Base-by-base conservation (phyloP, 2,888 invertebrate genomes). In the Campoletis raptor region DNA sequence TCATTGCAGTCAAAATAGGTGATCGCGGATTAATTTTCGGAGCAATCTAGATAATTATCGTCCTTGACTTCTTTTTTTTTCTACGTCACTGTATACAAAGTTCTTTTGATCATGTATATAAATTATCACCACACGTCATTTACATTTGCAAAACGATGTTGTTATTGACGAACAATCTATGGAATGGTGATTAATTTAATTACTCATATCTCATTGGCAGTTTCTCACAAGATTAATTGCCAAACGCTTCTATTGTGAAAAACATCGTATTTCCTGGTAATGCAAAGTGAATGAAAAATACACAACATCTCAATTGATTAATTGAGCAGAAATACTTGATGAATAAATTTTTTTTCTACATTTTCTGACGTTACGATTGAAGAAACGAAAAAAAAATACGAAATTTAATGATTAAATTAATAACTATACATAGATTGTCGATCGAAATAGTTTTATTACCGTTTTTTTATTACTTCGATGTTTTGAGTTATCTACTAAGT, bases 201-300 rank as follows among this genome's bases (percentile, higher is more conserved):
- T 30, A 61, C 30, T 61, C 61, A 15, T 30, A 30, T 30, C 24
- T 30, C 15, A 61, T 30, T 15, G 30, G 3, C 61, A 61, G 30
- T 61, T 30, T 61, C 7, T 30, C 24, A 2, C 30, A 61, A 61
- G 30, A 61, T 7, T 30, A 30, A 15, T 61, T 30, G 30, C 30
- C 30, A 61, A 61, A 61, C 30, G 30, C 10, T 61, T 61, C 12
- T 61, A 7, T 15, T 30, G 10, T 30, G 61, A 30, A 30, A 57
- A 57, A 3, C 24, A 30, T 61, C 30, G 61, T 30, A 61, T 61
- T 61, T 61, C 61, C 61, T 61, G 61, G 61, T 61, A 61, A 30
- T 5, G 30, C 21, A 12, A 57, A 24, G 12, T 54, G 52, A 21
- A 54, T 54, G 12, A 15, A 30, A 30, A 61, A 15, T 21, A 61